Evolutionary conservation across 2,888 invertebrate genomes (phyloP).

Genomic region (Gryllus longicercus): DNA sequence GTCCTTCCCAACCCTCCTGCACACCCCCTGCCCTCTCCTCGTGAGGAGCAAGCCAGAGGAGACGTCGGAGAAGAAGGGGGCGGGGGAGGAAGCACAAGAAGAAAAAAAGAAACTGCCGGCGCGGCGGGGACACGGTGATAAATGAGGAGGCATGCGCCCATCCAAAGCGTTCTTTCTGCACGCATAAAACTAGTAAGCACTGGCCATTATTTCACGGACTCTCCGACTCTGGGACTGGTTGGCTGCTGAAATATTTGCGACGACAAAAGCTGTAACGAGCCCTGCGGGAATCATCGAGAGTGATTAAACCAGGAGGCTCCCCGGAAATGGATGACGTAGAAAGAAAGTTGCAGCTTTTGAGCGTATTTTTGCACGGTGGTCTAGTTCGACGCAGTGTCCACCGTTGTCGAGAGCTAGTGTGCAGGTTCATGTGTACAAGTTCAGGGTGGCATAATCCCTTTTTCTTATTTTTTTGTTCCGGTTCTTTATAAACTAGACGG

Average conservation of each 20-base stretch:
- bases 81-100: not conserved
- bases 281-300: slow-evolving; percentile 33
- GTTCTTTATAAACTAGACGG: no score
- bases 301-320: slow-evolving; percentile 29
- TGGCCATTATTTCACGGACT: slow-evolving; percentile 32
- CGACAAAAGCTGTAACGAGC: slow-evolving; percentile 34
- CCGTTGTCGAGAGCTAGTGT: no score
- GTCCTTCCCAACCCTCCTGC: not conserved
- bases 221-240: slow-evolving; percentile 22
- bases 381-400: not conserved
- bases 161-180: slow-evolving; percentile 32
- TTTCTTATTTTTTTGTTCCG: no score
- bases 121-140: slow-evolving; percentile 27
- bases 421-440: no score
- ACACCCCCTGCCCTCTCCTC: not conserved
- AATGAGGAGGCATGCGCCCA: slow-evolving; percentile 30
- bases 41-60: not conserved
- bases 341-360: not conserved
- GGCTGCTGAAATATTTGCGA: slow-evolving; percentile 27
- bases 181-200: slow-evolving; percentile 31
- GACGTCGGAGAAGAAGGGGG: slow-evolving; percentile 6
- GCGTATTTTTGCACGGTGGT: slow-evolving; percentile 18
- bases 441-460: no score
- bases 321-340: slow-evolving; percentile 24
- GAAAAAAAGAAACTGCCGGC: slow-evolving; percentile 12